Evolutionary conservation across 2,797 vertebrate genomes (phyloP).

Genomic region (Nasua narica): DNA sequence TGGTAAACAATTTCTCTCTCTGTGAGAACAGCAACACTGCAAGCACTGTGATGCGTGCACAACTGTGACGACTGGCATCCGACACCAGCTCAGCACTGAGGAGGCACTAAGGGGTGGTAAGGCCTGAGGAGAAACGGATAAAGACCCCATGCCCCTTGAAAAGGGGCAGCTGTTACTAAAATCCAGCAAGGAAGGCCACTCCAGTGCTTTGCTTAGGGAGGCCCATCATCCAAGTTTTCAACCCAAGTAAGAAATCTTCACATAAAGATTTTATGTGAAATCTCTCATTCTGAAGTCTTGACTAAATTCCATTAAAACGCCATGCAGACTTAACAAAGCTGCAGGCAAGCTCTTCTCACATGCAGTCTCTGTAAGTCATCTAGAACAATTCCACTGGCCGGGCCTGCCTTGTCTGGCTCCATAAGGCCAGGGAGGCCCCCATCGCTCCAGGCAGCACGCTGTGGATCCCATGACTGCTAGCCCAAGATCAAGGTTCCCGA

Average conservation of each 20-base stretch:
- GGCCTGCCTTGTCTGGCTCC: not conserved
- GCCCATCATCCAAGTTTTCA: not conserved
- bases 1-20: not conserved
- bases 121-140: not conserved
- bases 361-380: not conserved
- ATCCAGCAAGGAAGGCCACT: not conserved
- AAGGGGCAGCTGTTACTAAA: not conserved
- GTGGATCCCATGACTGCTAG: accelerated
- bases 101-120: not conserved
- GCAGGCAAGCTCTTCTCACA: not conserved
- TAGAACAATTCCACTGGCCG: not conserved
- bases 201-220: accelerated
- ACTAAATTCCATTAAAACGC: not conserved
- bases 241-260: not conserved
- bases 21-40: not conserved
- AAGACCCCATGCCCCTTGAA: not conserved
- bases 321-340: not conserved
- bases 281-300: not conserved
- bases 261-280: not conserved
- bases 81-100: not conserved
- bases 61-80: not conserved
- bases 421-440: not conserved
- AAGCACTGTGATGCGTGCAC: not conserved
- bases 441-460: accelerated
- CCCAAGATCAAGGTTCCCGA: accelerated